phyloP scores from a whole-genome alignment of 1,140 invertebrate species.

The Cylas formicarius region DNA sequence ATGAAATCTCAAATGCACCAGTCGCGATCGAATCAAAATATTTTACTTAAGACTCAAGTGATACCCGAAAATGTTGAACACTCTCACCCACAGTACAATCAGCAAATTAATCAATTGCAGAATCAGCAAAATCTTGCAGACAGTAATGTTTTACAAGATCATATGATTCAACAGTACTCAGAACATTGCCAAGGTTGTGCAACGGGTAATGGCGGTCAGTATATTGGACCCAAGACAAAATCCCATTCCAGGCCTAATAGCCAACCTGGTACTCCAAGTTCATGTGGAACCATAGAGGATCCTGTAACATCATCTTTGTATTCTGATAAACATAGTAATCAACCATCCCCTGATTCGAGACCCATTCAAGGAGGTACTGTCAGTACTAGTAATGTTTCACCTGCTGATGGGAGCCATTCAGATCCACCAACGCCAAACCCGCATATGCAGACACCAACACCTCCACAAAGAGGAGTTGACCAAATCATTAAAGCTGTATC shows the following conservation, averaged over 20 bases:
- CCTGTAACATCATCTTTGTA: slow-evolving; percentile 66
- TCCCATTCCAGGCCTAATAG: slow-evolving; percentile 32
- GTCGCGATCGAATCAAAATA: slow-evolving; percentile 21
- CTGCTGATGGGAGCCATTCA: slow-evolving; percentile 49
- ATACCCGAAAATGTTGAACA: too few species aligned
- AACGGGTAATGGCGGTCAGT: slow-evolving; percentile 21
- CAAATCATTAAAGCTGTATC: slow-evolving; percentile 11
- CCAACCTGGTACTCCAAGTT: slow-evolving; percentile 46
- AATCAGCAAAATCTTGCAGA: slow-evolving; percentile 39
- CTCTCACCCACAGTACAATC: slow-evolving; percentile 26
- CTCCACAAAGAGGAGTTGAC: slow-evolving; percentile 25
- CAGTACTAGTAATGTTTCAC: slow-evolving; percentile 66
- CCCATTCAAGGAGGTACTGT: slow-evolving; percentile 69
- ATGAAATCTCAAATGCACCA: slow-evolving; percentile 24
- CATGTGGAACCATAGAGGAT: slow-evolving; percentile 48
- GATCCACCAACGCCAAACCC: slow-evolving; percentile 47
- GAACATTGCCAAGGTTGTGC: slow-evolving; percentile 40
- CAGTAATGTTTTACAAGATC: slow-evolving; percentile 48
- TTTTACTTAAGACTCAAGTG: too few species aligned
- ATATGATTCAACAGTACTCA: slow-evolving; percentile 26
- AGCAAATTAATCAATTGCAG: slow-evolving; percentile 22
- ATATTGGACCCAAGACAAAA: slow-evolving; percentile 26
- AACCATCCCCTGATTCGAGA: slow-evolving; percentile 48
- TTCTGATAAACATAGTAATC: slow-evolving; percentile 48
- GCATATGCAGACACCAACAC: slow-evolving; percentile 38